phyloP scores from a whole-genome alignment of 1,140 invertebrate genomes.

The Panonychus citri region DNA sequence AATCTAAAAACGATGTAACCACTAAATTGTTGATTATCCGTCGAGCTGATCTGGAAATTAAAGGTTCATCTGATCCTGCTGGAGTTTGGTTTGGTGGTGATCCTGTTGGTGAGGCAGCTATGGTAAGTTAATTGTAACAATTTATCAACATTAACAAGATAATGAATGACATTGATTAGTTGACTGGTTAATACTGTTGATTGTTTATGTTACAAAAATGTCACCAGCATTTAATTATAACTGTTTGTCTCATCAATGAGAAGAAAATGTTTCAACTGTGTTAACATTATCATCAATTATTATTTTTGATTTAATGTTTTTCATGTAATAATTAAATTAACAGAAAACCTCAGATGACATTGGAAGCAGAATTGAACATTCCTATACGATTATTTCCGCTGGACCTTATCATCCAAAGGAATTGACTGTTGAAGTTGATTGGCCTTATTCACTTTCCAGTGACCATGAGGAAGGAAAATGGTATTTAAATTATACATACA shows the following conservation, averaged over 20 bases:
- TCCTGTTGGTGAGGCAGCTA: conserved; percentile 51
- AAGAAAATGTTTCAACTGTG: too few relatives aligned
- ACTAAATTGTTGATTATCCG: conserved; percentile 34
- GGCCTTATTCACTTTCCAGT: conserved; percentile 69
- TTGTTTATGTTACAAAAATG: too few relatives aligned
- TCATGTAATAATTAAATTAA: too few relatives aligned
- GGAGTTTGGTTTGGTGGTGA: conserved; percentile 66
- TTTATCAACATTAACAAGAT: too few relatives aligned
- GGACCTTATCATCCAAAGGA: conserved; percentile 59
- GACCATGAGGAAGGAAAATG: conserved; percentile 55
- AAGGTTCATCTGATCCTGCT: conserved; percentile 46
- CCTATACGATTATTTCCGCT: conserved; percentile 56
- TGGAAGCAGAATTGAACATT: conserved; percentile 56
- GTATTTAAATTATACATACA: conserved; percentile 45
- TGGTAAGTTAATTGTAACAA: conserved; percentile 27
- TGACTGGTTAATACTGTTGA: too few relatives aligned
- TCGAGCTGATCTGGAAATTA: conserved; percentile 51
- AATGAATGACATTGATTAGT: too few relatives aligned
- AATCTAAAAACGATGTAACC: neutral
- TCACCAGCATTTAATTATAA: too few relatives aligned
- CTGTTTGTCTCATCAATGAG: too few relatives aligned
- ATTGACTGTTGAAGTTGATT: conserved; percentile 52
- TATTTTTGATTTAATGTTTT: too few relatives aligned
- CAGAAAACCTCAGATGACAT: conserved; percentile 36
- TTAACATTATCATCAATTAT: too few relatives aligned